Conservation (phyloP, 2,888 invertebrate genomes). For the Mellilla xanthometata region DNA sequence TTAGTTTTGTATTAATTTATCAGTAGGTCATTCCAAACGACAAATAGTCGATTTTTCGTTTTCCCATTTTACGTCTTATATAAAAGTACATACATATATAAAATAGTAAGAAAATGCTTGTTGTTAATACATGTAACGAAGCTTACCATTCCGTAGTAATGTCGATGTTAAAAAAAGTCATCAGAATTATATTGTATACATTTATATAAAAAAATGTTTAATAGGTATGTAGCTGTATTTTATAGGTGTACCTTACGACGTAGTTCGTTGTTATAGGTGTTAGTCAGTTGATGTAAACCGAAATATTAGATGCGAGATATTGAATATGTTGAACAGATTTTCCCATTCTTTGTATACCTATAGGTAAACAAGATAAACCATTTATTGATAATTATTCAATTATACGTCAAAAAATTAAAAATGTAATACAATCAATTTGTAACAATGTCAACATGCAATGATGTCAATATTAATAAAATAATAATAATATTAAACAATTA, state of each 20-base stretch:
- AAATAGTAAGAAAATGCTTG: slow-evolving; percentile 47
- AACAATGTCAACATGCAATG: no score
- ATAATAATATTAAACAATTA: no score
- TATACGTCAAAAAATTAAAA: no score
- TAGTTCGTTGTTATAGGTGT: slow-evolving; percentile 66
- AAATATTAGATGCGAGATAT: no score
- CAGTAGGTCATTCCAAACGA: neutral
- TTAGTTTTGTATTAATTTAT: no score
- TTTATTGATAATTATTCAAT: no score
- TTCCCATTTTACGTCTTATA: slow-evolving; percentile 1
- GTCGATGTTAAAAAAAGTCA: slow-evolving; percentile 55
- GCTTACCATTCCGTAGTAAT: slow-evolving; percentile 62
- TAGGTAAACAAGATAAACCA: no score
- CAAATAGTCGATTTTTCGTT: slow-evolving; percentile 1
- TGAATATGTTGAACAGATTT: no score
- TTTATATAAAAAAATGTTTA: slow-evolving; percentile 72
- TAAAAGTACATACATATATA: slow-evolving; percentile 14
- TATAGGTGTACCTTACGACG: slow-evolving; percentile 37
- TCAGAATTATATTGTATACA: slow-evolving; percentile 66
- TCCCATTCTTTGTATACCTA: no score
- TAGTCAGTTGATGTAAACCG: slow-evolving; percentile 52
- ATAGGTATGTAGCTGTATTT: slow-evolving; percentile 45
- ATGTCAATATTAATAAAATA: no score
- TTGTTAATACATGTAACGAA: slow-evolving; percentile 63
- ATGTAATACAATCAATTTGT: no score